Evolutionary conservation across 2,113 vertebrate species (phyloP).

Genomic region (Apaloderma vittatum): DNA sequence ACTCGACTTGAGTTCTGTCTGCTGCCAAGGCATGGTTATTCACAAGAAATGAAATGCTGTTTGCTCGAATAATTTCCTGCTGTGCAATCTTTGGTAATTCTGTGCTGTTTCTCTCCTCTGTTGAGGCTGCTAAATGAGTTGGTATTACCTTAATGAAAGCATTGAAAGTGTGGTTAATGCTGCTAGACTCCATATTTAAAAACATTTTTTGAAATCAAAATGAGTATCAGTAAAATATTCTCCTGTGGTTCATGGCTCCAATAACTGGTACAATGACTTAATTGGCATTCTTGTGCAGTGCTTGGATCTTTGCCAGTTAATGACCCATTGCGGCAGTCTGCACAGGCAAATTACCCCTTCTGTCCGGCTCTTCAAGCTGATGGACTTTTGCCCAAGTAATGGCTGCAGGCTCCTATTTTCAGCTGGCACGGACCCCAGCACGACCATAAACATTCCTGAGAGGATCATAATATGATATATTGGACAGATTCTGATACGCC

Average conservation of each 20-base stretch:
- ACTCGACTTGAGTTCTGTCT: background rate
- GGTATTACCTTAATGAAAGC: conserved; percentile 9
- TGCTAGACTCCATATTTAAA: conserved; percentile 15
- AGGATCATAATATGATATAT: conserved; percentile 25
- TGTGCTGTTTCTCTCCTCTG: background rate
- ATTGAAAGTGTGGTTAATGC: conserved; percentile 18
- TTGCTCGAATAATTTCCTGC: conserved; percentile 11
- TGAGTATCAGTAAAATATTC: background rate
- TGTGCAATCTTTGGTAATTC: background rate
- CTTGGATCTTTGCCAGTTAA: conserved; percentile 44
- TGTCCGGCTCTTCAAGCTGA: background rate
- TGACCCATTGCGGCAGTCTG: conserved; percentile 51
- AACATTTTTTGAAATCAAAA: conserved; percentile 22
- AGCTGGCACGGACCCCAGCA: conserved; percentile 10
- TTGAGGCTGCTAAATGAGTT: conserved; percentile 13
- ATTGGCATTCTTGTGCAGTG: conserved; percentile 47
- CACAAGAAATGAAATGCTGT: background rate
- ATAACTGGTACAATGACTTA: background rate
- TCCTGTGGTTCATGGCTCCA: background rate
- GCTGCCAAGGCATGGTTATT: accelerated
- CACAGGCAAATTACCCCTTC: conserved; percentile 2
- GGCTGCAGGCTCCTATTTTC: conserved; percentile 39
- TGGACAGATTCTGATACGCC: background rate
- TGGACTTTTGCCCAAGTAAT: conserved; percentile 37
- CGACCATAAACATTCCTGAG: conserved; percentile 39